Base-by-base conservation (phyloP, 2,113 vertebrate species). In the Nipponia nippon region DNA sequence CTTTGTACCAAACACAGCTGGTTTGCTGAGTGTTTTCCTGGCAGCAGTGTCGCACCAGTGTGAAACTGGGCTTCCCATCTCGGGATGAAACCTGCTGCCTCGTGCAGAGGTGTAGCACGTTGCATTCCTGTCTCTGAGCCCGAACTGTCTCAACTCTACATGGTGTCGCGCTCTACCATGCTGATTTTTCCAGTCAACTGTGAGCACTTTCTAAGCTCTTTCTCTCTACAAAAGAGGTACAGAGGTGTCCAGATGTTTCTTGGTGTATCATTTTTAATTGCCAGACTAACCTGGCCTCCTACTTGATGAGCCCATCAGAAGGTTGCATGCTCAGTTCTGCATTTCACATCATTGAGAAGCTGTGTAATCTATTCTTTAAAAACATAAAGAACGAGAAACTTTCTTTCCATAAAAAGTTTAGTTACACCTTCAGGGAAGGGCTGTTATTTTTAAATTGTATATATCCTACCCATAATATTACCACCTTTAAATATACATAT, bases 41-140 rank as follows among this genome's bases (percentile, higher is more conserved):
- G 72, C 62, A 93, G 62, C 56, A 25, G 26, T 20, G 34, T 53
- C 46, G 55, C 58, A 55, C 47, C 38, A 26, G 32, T 42, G 65
- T 56, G 55, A 38, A 16, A 47, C 16, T 23, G 61, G 46, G 18
- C 26, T 71, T 49, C 55, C 56, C 61, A 44, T 46, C 66, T 14
- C 2, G 4, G 61, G 46, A 7, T 12, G 27, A 70, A 63, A 23
- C 13, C 32, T 32, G 21, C 83, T 73, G 86, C 32, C 59, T 61
- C 0, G 1, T 16, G 58, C 38, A 10, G 36, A 38, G 40, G 8
- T 13, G 38, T 9, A 1, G 0, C 40, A 18, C 0, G 0, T 8
- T 6, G n/a, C 32, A 52, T 17, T 49, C 34, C 7, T 50, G 6
- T 16, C 42, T 38, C 67, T 21, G 20, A 63, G 38, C 49, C 32